Conservation (phyloP, 2,113 vertebrate species). For the Motacilla tschutschensis region DNA sequence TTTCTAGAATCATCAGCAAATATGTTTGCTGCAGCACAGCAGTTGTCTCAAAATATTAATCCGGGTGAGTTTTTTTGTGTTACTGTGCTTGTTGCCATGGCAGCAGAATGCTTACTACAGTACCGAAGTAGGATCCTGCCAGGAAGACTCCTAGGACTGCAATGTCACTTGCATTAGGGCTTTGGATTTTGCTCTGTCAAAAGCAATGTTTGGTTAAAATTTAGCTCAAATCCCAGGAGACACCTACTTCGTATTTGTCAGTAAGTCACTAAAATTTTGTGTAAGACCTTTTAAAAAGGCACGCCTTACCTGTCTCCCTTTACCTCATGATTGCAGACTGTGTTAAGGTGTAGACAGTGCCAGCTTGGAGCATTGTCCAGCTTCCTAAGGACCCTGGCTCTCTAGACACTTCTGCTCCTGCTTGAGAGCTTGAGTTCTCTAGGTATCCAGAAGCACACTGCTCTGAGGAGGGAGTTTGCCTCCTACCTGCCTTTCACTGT, state of each 20-base stretch:
- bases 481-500: not conserved
- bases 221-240: not conserved
- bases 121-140: rapidly evolving
- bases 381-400: not conserved
- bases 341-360: not conserved
- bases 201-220: not conserved
- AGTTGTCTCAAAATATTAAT: slow-evolving; percentile 76
- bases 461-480: not conserved
- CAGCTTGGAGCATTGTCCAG: not conserved
- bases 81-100: not conserved
- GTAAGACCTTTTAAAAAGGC: not conserved
- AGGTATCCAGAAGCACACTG: not conserved
- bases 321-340: not conserved
- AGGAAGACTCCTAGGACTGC: not conserved
- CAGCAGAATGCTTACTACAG: not conserved
- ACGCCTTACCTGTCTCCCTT: rapidly evolving
- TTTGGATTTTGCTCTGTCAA: not conserved
- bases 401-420: not conserved
- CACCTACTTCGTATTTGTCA: not conserved
- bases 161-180: not conserved
- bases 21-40: slow-evolving; percentile 89
- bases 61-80: slow-evolving; percentile 75
- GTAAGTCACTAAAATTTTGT: not conserved
- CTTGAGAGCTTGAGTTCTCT: not conserved
- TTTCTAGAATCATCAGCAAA: slow-evolving; percentile 88